A percentile compares a stretch with the other conserved stretches of the same genome.
Evolutionary conservation across 2,113 vertebrate genomes (phyloP).

Genomic region (Carlito syrichta): DNA sequence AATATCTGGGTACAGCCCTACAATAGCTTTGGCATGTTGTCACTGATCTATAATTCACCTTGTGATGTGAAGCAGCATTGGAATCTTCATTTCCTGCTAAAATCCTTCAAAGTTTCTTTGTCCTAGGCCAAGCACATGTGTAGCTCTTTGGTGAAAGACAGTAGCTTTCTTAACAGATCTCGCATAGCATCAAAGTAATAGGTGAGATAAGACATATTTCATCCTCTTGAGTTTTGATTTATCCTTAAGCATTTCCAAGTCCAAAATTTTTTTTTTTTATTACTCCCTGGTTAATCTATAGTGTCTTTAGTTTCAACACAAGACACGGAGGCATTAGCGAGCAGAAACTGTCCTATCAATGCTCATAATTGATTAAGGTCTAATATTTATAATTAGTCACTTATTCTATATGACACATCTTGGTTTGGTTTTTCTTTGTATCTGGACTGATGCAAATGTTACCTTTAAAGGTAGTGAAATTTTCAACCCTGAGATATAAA

Average conservation of each 20-base stretch:
- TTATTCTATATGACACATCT: not conserved
- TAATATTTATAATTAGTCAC: not conserved
- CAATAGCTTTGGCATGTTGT: not conserved
- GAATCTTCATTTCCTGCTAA: not conserved
- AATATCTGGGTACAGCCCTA: not conserved
- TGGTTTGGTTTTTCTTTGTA: not conserved
- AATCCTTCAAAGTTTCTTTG: not conserved
- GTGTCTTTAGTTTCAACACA: not conserved
- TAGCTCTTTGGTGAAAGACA: not conserved
- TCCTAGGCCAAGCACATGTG: not conserved
- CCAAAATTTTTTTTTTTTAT: not conserved
- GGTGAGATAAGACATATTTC: not conserved
- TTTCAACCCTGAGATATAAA: accelerated
- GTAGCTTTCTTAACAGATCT: not conserved
- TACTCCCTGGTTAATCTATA: not conserved
- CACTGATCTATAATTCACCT: not conserved
- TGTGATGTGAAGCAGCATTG: not conserved
- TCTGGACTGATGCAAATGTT: not conserved
- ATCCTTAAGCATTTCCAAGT: not conserved
- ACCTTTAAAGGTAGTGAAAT: not conserved
- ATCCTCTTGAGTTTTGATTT: not conserved
- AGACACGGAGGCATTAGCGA: not conserved
- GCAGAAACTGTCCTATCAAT: not conserved
- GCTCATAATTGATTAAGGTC: not conserved
- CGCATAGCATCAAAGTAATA: not conserved